phyloP scores from a whole-genome alignment of 2,888 invertebrate genomes.

The Scaptomyza reducta region DNA sequence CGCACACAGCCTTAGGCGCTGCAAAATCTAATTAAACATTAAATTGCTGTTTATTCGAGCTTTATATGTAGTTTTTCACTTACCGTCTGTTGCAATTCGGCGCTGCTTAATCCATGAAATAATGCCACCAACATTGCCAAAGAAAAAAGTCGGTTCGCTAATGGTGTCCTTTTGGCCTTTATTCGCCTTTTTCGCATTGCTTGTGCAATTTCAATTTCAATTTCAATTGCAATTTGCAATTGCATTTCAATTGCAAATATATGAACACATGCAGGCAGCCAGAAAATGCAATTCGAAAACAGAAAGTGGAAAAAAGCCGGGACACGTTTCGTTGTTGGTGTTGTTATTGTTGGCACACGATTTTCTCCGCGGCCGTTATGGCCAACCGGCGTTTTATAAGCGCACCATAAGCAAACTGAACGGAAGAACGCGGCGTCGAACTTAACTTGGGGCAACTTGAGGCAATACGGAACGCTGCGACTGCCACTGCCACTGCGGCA shows the following conservation, averaged over 20 bases:
- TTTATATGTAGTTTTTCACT: conserved; percentile 33
- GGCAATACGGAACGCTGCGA: conserved; percentile 11
- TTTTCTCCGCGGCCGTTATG: conserved; percentile 57
- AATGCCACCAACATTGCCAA: conserved; percentile 65
- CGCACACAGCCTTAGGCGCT: conserved; percentile 2
- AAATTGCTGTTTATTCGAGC: conserved; percentile 6
- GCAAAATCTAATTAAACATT: conserved; percentile 29
- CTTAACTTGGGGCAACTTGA: conserved; percentile 40
- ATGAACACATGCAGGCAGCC: conserved; percentile 34
- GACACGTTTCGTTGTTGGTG: conserved; percentile 27
- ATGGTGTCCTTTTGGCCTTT: conserved; percentile 16
- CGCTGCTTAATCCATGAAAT: conserved; percentile 70
- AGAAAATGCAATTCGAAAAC: not conserved
- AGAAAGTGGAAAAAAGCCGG: conserved; percentile 35
- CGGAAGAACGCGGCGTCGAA: conserved; percentile 19
- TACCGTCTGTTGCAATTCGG: conserved; percentile 73
- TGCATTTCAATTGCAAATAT: conserved; percentile 39
- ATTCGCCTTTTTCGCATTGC: not conserved
- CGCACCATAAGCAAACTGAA: conserved; percentile 72
- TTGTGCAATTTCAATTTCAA: conserved; percentile 21
- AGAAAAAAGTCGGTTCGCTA: conserved; percentile 44
- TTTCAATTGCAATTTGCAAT: conserved; percentile 16
- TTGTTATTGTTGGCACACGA: conserved; percentile 26
- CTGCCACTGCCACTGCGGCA: conserved; percentile 14
- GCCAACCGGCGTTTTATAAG: conserved; percentile 78